These are phyloP conservation scores for Penaeus indicus DNA, from an alignment of 1,140 invertebrate species.

Conservation along the genomic window DNA sequence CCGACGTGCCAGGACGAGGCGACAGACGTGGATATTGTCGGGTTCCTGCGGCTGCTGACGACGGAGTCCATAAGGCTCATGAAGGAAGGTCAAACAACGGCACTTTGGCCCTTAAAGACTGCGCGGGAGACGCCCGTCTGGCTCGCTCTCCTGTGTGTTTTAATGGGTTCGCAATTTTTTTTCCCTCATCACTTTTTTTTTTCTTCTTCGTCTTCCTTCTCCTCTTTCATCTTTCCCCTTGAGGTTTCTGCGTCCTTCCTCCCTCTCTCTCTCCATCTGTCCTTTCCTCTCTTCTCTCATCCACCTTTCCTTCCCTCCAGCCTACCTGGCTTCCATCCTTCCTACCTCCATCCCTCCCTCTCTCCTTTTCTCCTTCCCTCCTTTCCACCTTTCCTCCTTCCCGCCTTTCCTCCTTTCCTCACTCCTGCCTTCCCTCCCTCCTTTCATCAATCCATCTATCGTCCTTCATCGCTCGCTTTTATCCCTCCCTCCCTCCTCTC, in stretches of 20 bases:
- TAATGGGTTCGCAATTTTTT: not conserved
- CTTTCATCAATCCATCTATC: not conserved
- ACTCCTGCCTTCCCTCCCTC: not conserved
- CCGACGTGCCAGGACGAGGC: too few relatives aligned
- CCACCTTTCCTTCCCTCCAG: not conserved
- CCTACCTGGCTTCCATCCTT: not conserved
- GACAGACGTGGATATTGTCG: too few relatives aligned
- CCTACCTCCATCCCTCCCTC: not conserved
- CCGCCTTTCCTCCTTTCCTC: not conserved
- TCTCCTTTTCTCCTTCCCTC: not conserved
- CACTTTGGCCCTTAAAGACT: too few relatives aligned
- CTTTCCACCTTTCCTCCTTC: not conserved
- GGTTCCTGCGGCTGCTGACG: too few relatives aligned
- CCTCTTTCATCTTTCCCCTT: not conserved
- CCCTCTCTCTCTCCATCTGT: not conserved
- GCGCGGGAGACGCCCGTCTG: not conserved
- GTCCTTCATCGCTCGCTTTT: too few relatives aligned
- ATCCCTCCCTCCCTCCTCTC: not conserved
- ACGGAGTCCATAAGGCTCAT: too few relatives aligned
- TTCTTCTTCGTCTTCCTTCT: conserved; percentile 10
- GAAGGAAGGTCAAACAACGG: too few relatives aligned
- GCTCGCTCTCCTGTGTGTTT: not conserved
- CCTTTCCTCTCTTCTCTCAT: not conserved
- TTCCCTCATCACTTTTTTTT: not conserved
- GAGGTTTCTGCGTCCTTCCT: not conserved